Percentiles rank a stretch among this genome's conserved stretches.
Evolutionary conservation across 2,113 vertebrate species (phyloP).

Genomic region (Melanostigma gelatinosum): DNA sequence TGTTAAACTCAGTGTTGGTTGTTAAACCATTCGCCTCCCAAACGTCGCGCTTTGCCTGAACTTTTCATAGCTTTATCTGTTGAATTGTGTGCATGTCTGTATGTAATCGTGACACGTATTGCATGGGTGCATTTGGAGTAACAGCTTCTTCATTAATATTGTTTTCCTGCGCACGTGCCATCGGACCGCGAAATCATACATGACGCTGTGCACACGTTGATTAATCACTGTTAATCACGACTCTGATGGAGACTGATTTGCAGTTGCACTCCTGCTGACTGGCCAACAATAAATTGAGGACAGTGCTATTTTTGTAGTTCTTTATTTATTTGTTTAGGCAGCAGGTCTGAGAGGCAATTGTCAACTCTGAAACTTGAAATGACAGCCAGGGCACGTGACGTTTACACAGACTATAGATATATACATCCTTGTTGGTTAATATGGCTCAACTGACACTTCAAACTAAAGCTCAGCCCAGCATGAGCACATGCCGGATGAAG

Average conservation of each 20-base stretch:
- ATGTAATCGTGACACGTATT: background rate
- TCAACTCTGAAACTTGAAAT: conserved; percentile 7
- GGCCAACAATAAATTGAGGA: background rate
- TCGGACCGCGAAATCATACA: background rate
- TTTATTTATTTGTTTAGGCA: background rate
- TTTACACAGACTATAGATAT: background rate
- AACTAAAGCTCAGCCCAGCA: conserved; percentile 26
- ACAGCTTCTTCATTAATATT: background rate
- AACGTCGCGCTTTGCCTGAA: background rate
- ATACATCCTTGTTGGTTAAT: background rate
- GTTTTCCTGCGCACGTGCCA: background rate
- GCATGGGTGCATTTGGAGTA: background rate
- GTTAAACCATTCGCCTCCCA: background rate
- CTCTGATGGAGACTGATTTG: background rate
- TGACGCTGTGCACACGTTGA: background rate
- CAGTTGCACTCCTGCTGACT: background rate
- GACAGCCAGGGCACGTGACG: background rate
- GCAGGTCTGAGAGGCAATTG: background rate
- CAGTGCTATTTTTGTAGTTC: background rate
- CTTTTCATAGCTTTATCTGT: accelerated
- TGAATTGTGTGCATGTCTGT: background rate
- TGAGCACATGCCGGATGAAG: conserved; percentile 29
- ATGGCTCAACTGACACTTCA: conserved; percentile 32
- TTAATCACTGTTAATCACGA: background rate
- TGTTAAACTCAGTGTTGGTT: background rate